Conservation (phyloP, 2,888 invertebrate genomes). For the Epirrhoe tristata region DNA sequence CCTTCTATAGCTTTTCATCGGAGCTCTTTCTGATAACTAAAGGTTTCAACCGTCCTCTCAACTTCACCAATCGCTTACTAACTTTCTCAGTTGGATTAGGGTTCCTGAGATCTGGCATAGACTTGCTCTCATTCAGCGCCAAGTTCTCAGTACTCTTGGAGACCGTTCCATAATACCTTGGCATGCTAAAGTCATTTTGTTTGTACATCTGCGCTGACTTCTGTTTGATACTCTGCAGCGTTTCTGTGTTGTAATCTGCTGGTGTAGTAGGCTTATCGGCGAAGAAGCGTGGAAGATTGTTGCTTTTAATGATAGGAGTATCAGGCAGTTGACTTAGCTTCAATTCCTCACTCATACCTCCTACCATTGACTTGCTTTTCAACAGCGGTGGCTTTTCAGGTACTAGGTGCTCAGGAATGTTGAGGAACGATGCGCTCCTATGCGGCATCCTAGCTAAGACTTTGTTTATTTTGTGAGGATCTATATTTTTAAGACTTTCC, state of each 20-base stretch:
- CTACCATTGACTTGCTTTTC: conserved; percentile 78
- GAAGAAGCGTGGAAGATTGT: conserved; percentile 78
- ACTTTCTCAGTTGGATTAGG: conserved; percentile 66
- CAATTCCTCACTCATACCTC: conserved; percentile 67
- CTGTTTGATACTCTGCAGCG: conserved; percentile 79
- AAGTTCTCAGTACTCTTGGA: conserved; percentile 59
- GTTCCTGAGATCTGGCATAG: conserved; percentile 79
- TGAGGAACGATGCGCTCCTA: conserved; percentile 80
- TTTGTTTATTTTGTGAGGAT: conserved; percentile 74
- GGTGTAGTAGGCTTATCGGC: conserved; percentile 68
- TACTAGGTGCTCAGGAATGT: conserved; percentile 74
- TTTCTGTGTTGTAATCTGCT: conserved; percentile 75
- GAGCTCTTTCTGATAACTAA: conserved; percentile 79
- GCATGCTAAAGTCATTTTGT: conserved; percentile 86
- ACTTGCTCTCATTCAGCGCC: conserved; percentile 77
- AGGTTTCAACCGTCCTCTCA: conserved; percentile 76
- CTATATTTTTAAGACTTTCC: conserved; percentile 77
- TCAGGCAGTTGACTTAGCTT: conserved; percentile 76
- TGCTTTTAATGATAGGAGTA: conserved; percentile 80
- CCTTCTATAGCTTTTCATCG: conserved; percentile 69
- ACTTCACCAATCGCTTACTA: conserved; percentile 76
- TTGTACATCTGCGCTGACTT: conserved; percentile 80
- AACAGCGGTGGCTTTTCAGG: conserved; percentile 74
- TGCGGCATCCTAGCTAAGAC: conserved; percentile 76
- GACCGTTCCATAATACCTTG: conserved; percentile 84